Conservation (phyloP, 2,113 vertebrate species). For the Gavia stellata region DNA sequence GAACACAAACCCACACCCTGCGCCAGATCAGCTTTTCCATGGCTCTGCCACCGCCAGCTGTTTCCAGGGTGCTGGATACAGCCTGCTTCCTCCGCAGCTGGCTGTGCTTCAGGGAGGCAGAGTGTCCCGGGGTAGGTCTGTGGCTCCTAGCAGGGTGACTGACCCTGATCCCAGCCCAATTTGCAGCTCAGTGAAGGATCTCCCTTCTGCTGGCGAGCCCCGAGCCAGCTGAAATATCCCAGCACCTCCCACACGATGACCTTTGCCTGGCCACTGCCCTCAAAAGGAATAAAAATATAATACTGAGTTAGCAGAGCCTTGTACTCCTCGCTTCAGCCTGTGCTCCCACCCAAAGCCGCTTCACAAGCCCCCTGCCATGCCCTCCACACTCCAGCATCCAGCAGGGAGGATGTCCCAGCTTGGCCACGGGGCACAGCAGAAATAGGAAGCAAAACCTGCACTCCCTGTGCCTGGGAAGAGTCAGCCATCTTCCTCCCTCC, state of each 20-base stretch:
- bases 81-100: background rate
- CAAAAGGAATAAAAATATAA: background rate
- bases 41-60: background rate
- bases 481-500: background rate
- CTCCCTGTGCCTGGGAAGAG: background rate
- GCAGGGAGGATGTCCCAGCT: background rate
- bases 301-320: background rate
- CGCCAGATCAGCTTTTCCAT: background rate
- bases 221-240: background rate
- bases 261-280: background rate
- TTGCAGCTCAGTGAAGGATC: background rate
- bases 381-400: background rate
- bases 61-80: background rate
- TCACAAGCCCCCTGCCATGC: background rate
- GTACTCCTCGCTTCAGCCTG: background rate
- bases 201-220: background rate
- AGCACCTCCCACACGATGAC: background rate
- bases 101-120: background rate
- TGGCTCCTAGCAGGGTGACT: rapidly evolving
- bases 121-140: background rate
- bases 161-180: background rate
- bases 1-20: background rate
- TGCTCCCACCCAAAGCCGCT: background rate
- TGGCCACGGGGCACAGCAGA: background rate
- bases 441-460: background rate